A percentile compares a stretch with the other conserved stretches of the same genome.
Conservation (phyloP, 35 echinoderm and acorn worm genomes). For the Ophioderma brevispina region DNA sequence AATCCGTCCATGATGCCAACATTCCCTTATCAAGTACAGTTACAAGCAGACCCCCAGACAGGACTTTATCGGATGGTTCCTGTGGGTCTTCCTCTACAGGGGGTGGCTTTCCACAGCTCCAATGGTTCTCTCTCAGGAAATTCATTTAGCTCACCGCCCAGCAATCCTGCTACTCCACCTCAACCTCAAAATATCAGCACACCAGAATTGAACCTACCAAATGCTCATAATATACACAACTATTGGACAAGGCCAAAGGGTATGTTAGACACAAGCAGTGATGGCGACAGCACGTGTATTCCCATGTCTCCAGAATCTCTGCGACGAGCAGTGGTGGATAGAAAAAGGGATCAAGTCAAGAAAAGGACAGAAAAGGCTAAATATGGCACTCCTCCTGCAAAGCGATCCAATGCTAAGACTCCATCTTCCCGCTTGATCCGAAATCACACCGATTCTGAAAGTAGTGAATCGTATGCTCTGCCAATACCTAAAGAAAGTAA, state of each 20-base stretch:
- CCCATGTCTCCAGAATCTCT: constrained; percentile 22
- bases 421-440: constrained; percentile 4
- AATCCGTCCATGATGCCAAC: constrained; percentile 23
- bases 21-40: constrained; percentile 77
- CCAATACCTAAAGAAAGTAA: neutral
- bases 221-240: neutral
- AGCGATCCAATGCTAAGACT: constrained; percentile 35
- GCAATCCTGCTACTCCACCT: neutral
- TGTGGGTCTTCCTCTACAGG: constrained; percentile 48
- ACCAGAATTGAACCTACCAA: neutral
- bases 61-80: constrained; percentile 86
- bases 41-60: constrained; percentile 88
- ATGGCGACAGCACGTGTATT: constrained; percentile 40
- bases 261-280: constrained; percentile 18
- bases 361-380: constrained; percentile 35
- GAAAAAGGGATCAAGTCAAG: constrained; percentile 48
- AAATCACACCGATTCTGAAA: constrained; percentile 80
- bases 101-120: constrained; percentile 4
- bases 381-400: constrained; percentile 41
- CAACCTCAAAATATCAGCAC: neutral
- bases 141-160: neutral
- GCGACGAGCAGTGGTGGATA: constrained; percentile 2
- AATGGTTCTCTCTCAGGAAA: constrained; percentile 6
- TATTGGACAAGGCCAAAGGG: constrained; percentile 30
- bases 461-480: constrained; percentile 81